Percentiles rank a stretch among this genome's conserved stretches.
phyloP scores from a whole-genome alignment of 2,113 vertebrate genomes.

The Dunckerocampus dactyliophorus region DNA sequence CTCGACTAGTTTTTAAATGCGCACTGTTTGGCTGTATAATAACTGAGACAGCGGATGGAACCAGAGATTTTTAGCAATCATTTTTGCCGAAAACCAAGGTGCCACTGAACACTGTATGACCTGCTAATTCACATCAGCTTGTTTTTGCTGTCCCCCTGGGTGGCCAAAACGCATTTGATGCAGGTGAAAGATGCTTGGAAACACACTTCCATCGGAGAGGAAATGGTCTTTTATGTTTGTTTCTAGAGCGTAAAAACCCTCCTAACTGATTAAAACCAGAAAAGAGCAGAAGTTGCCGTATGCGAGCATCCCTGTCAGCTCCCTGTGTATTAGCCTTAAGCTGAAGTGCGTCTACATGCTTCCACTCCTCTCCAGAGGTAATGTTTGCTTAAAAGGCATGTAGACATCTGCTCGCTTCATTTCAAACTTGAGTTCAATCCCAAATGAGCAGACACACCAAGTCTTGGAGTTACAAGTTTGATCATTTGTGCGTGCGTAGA shows the following conservation, averaged over 20 bases:
- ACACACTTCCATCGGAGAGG: constrained; percentile 3
- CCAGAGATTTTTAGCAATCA: too few relatives aligned
- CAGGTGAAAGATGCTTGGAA: neutral
- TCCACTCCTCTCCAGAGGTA: constrained; percentile 9
- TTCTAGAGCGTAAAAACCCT: neutral
- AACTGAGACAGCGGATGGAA: too few relatives aligned
- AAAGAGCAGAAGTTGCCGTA: constrained; percentile 4
- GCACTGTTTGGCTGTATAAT: too few relatives aligned
- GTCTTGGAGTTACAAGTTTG: constrained; percentile 7
- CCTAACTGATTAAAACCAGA: constrained; percentile 3
- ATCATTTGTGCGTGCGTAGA: constrained; percentile 3
- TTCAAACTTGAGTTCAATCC: constrained; percentile 4
- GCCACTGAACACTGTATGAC: too few relatives aligned
- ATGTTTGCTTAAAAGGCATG: constrained; percentile 1
- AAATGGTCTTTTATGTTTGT: constrained; percentile 1
- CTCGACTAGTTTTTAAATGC: too few relatives aligned
- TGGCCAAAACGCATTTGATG: neutral
- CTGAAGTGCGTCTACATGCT: constrained; percentile 2
- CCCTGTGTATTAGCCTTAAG: constrained; percentile 12
- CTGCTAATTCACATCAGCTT: too few relatives aligned
- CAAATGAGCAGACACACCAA: constrained; percentile 1
- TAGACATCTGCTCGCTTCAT: constrained; percentile 9
- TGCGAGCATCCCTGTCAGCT: constrained; percentile 9
- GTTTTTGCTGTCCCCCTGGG: too few relatives aligned
- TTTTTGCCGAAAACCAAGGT: too few relatives aligned